Evolutionary conservation across 2,113 vertebrate genomes (phyloP), one percentile per base, ranked within the genome.

Genomic region (Heterochromis multidens): DNA sequence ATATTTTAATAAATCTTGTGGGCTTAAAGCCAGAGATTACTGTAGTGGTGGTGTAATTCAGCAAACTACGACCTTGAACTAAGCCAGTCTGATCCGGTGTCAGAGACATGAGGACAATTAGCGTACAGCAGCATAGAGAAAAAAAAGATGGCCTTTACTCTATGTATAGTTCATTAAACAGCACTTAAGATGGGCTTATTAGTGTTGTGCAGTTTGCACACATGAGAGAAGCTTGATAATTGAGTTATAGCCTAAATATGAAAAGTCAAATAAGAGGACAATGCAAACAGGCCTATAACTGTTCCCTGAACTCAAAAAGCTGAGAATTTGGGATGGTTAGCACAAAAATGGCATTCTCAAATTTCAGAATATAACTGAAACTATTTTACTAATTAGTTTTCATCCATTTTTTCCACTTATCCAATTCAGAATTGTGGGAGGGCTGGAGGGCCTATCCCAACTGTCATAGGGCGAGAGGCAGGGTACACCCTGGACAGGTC

Each of bases 71-170:
- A 77, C 70, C 80, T 91, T 70, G 89, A 93, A 93, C 93, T 93
- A 94, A 94, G 87, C 87, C 93, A 59, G 88, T 77, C 77, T 93
- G 92, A 93, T 88, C 90, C 78, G 83, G 89, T 91, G 89, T 90
- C 88, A 86, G 56, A 86, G 52, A 86, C 92, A 91, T 29, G 80
- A 88, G 81, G 89, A 93, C 92, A 92, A 93, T 93, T 92, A 93
- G 65, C 77, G 63, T 83, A 57, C 62, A 21, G 86, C 80, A 3
- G 79, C 90, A 7, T 43, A 27, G 81, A 37, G 61, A 67, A 33
- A 62, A 33, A 62, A 59, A 83, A 21, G 27, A 76, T 21, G 63
- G 72, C 37, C 78, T 86, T 90, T 83, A 82, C 78, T 88, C 78
- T 46, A 81, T 57, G 81, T 87, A 85, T 62, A 89, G 81, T 78